A percentile compares a stretch with the other conserved stretches of the same genome.
These are phyloP conservation scores for Timema cristinae DNA, from an alignment of 2,888 invertebrate genomes.

Conservation along the genomic window DNA sequence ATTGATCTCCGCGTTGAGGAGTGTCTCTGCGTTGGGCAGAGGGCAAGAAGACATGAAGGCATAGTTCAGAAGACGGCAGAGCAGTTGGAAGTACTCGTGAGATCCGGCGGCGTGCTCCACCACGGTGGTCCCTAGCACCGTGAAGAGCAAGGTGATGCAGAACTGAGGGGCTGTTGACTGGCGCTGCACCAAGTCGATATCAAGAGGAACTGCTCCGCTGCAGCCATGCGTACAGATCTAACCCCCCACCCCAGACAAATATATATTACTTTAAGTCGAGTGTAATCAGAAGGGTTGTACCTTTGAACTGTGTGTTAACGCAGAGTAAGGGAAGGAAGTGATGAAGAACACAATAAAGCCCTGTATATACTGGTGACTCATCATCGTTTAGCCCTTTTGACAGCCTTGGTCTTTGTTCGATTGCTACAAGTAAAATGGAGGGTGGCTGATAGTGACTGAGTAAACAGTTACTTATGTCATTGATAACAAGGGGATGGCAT, in stretches of 20 bases:
- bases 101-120: conserved; percentile 67
- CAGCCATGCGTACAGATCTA: conserved; percentile 64
- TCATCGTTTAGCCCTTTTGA: too few species aligned
- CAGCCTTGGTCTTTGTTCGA: too few species aligned
- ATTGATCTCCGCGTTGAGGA: conserved; percentile 67
- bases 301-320: too few species aligned
- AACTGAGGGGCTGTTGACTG: conserved; percentile 58
- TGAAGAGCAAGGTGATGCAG: conserved; percentile 64
- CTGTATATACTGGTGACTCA: too few species aligned
- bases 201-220: conserved; percentile 78
- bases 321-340: too few species aligned
- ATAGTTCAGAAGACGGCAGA: conserved; percentile 65
- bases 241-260: neutral
- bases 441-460: too few species aligned
- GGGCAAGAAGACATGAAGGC: conserved; percentile 64
- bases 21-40: conserved; percentile 64
- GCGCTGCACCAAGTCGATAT: conserved; percentile 77
- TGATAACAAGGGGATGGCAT: too few species aligned
- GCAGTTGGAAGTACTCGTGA: conserved; percentile 71
- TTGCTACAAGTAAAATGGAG: too few species aligned
- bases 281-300: neutral
- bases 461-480: too few species aligned
- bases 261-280: neutral
- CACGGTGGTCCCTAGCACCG: conserved; percentile 59
- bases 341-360: too few species aligned